Percentiles rank a stretch among this genome's conserved stretches.
phyloP scores from a whole-genome alignment of 2,888 invertebrate species.

The Pseudococcus jackbeardsleyi region DNA sequence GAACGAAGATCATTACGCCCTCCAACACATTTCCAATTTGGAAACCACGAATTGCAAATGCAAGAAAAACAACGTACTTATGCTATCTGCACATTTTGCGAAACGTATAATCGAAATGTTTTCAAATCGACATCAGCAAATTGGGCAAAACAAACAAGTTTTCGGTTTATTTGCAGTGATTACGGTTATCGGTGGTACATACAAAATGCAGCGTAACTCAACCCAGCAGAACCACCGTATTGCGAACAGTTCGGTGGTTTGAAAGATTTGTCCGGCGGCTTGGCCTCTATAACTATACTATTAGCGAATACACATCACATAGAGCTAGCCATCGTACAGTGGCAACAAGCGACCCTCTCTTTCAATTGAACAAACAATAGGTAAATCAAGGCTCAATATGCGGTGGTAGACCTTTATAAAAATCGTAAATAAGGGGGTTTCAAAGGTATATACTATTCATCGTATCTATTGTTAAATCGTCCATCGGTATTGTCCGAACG shows the following conservation, averaged over 20 bases:
- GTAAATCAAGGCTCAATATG: slow-evolving; percentile 42
- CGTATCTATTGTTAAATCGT: slow-evolving; percentile 46
- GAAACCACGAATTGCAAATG: too few species aligned
- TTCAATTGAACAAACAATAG: slow-evolving; percentile 46
- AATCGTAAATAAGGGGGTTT: slow-evolving; percentile 38
- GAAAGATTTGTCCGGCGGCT: slow-evolving; percentile 3
- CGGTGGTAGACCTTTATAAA: slow-evolving; percentile 42
- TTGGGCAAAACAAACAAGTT: background rate
- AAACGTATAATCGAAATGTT: too few species aligned
- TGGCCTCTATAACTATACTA: background rate
- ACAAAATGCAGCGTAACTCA: background rate
- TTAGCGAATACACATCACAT: background rate
- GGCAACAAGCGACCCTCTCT: slow-evolving; percentile 36
- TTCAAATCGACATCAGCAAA: too few species aligned
- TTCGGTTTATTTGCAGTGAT: background rate
- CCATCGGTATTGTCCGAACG: slow-evolving; percentile 45
- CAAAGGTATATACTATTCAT: slow-evolving; percentile 31
- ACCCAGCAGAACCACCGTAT: background rate
- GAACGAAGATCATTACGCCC: too few species aligned
- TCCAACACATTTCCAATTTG: too few species aligned
- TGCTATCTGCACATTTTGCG: too few species aligned
- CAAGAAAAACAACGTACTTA: too few species aligned
- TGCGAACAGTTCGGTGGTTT: background rate
- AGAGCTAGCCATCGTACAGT: background rate
- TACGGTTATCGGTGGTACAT: background rate